A percentile compares a stretch with the other conserved stretches of the same genome.
Evolutionary conservation across 2,888 invertebrate species (phyloP).

Genomic region (Zaprionus obscuricornis): DNA sequence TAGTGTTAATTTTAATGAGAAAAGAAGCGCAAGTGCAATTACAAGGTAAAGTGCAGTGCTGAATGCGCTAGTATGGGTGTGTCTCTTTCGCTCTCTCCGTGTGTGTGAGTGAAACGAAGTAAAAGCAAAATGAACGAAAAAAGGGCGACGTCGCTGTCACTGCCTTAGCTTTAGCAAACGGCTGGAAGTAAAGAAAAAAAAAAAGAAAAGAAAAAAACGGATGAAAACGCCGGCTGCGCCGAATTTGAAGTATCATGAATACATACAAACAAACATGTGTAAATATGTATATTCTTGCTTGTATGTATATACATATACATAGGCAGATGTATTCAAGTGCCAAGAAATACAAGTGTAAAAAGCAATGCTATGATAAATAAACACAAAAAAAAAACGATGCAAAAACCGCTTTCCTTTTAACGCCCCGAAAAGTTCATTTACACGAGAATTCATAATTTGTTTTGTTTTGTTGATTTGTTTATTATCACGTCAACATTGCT

Average conservation of each 20-base stretch:
- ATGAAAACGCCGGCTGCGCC: slow-evolving; percentile 70
- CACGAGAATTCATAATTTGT: slow-evolving; percentile 69
- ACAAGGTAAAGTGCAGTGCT: slow-evolving; percentile 48
- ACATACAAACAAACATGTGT: slow-evolving; percentile 9
- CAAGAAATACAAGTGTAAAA: slow-evolving; percentile 38
- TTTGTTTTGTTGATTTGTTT: slow-evolving; percentile 73
- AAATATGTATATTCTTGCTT: slow-evolving; percentile 3
- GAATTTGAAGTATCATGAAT: slow-evolving; percentile 59
- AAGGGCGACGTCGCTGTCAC: slow-evolving; percentile 67
- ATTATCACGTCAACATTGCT: slow-evolving; percentile 39
- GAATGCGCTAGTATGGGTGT: slow-evolving; percentile 48
- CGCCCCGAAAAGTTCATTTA: slow-evolving; percentile 62
- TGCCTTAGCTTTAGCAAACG: slow-evolving; percentile 50
- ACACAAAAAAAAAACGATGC: slow-evolving; percentile 23
- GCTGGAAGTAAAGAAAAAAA: slow-evolving; percentile 44
- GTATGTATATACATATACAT: slow-evolving; percentile 5
- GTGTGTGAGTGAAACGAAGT: slow-evolving; percentile 47
- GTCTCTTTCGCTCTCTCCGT: slow-evolving; percentile 32
- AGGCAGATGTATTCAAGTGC: slow-evolving; percentile 10
- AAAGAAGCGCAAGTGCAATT: slow-evolving; percentile 38
- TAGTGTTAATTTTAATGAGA: slow-evolving; percentile 28
- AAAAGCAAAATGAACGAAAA: slow-evolving; percentile 54
- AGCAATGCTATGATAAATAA: slow-evolving; percentile 31
- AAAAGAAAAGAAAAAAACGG: slow-evolving; percentile 41
- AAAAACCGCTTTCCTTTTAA: slow-evolving; percentile 43